phyloP scores from a whole-genome alignment of 2,888 invertebrate species.

The Pachliopta kotzebuea region DNA sequence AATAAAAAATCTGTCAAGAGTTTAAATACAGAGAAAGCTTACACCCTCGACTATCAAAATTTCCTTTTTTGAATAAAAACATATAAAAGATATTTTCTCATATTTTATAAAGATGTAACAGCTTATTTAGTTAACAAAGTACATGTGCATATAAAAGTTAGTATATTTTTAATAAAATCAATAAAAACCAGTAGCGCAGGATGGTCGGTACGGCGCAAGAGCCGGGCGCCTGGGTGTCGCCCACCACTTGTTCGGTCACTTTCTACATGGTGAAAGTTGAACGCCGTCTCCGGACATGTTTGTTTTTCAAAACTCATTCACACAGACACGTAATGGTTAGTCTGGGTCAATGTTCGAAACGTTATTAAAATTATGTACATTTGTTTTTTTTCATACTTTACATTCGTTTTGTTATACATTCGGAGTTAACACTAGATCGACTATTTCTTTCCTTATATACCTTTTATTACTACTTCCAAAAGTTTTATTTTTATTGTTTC shows the following conservation, averaged over 20 bases:
- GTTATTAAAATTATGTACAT: conserved; percentile 38
- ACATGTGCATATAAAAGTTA: background rate
- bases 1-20: too few species aligned
- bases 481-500: too few species aligned
- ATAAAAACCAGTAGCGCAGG: conserved; percentile 40
- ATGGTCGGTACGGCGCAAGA: conserved; percentile 41
- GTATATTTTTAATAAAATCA: background rate
- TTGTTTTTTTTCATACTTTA: conserved; percentile 33
- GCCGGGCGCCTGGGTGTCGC: conserved; percentile 44
- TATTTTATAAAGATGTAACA: too few species aligned
- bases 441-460: background rate
- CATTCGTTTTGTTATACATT: background rate
- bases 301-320: conserved; percentile 45
- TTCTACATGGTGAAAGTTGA: conserved; percentile 74
- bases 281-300: conserved; percentile 54
- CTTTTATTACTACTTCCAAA: too few species aligned
- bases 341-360: conserved; percentile 30
- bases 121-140: too few species aligned
- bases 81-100: too few species aligned
- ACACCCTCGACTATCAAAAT: too few species aligned
- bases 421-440: background rate
- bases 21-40: too few species aligned
- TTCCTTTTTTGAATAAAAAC: too few species aligned
- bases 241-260: conserved; percentile 64
- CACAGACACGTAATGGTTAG: conserved; percentile 28